phyloP scores from a whole-genome alignment of 2,113 vertebrate species.

The Aythya baeri region DNA sequence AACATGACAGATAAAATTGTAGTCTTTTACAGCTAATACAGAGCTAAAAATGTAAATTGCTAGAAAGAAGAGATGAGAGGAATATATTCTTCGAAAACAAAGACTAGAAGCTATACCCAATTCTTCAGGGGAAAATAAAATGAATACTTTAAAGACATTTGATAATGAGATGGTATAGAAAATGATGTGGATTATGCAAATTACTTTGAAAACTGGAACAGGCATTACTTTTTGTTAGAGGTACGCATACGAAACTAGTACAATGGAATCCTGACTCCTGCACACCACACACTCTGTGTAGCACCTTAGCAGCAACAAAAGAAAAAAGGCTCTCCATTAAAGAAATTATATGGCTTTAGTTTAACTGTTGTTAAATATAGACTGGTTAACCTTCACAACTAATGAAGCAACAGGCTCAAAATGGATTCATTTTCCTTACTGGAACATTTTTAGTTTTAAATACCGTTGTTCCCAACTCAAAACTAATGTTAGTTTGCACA shows the following conservation, averaged over 20 bases:
- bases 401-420: not conserved
- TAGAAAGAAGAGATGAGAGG: not conserved
- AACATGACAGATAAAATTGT: not conserved
- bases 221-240: not conserved
- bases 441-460: constrained; percentile 24
- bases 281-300: not conserved
- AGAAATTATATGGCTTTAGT: not conserved
- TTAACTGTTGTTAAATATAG: not conserved
- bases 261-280: not conserved
- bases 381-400: not conserved
- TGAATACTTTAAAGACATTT: not conserved
- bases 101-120: not conserved
- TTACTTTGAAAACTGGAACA: not conserved
- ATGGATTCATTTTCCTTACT: not conserved
- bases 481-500: not conserved
- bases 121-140: not conserved
- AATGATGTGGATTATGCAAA: not conserved
- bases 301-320: not conserved
- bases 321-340: not conserved
- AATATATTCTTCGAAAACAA: not conserved
- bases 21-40: not conserved
- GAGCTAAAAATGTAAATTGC: not conserved
- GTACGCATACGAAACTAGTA: not conserved
- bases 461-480: not conserved
- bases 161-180: not conserved